Evolutionary conservation across 2,113 vertebrate species (phyloP).

Genomic region (Poecile atricapillus): DNA sequence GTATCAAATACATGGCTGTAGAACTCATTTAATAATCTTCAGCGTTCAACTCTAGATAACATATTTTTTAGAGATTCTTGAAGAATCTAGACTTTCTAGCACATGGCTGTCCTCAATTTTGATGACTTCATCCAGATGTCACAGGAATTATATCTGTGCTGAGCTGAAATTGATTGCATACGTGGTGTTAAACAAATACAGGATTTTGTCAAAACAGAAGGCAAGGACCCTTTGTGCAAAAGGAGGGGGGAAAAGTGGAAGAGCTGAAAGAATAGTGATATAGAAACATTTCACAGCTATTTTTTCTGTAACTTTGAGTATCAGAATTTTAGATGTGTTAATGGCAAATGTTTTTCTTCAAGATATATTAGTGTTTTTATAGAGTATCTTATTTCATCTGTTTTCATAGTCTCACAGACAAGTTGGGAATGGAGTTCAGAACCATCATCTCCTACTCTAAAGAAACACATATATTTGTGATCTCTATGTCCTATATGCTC

Average conservation of each 20-base stretch:
- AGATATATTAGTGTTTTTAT: background rate
- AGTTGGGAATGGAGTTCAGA: background rate
- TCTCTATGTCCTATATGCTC: background rate
- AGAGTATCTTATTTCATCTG: background rate
- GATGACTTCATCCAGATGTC: background rate
- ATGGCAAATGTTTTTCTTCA: background rate
- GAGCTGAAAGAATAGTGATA: background rate
- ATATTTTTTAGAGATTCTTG: background rate
- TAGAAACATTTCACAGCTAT: background rate
- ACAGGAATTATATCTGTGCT: background rate
- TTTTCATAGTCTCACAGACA: background rate
- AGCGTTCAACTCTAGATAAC: background rate
- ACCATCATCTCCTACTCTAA: background rate
- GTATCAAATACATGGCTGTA: background rate
- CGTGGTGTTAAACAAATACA: background rate
- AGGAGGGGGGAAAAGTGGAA: rapidly evolving
- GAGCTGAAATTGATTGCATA: background rate
- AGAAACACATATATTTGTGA: background rate
- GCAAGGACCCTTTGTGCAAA: background rate
- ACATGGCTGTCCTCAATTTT: background rate
- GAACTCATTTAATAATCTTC: background rate
- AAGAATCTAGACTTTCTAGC: background rate
- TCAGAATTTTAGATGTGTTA: background rate
- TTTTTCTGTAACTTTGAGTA: background rate
- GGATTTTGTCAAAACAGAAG: background rate